Conservation (phyloP, 2,113 vertebrate genomes). For the Dromiciops gliroides region DNA sequence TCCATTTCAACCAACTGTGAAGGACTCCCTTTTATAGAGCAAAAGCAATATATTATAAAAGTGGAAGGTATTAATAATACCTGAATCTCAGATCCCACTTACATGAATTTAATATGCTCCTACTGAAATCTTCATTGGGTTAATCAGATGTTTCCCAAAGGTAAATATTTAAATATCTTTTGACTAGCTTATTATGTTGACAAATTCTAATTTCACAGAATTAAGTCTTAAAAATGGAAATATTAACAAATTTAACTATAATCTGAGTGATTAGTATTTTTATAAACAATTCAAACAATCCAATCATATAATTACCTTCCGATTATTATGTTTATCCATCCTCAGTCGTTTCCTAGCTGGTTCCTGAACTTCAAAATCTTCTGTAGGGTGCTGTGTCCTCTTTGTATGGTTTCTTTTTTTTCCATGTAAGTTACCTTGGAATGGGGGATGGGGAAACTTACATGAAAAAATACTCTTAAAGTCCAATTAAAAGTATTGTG, state of each 20-base stretch:
- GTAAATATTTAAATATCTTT: neutral
- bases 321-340: conserved; percentile 84
- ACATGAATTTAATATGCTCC: neutral
- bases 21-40: neutral
- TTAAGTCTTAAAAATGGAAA: conserved; percentile 61
- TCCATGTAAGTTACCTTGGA: conserved; percentile 85
- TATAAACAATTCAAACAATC: conserved; percentile 65
- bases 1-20: neutral
- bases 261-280: conserved; percentile 56
- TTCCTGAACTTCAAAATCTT: conserved; percentile 82
- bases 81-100: neutral
- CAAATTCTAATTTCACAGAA: neutral
- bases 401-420: conserved; percentile 86
- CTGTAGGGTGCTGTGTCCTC: conserved; percentile 82
- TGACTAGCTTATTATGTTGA: conserved; percentile 8
- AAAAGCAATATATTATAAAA: neutral
- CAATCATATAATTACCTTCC: conserved; percentile 83
- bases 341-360: conserved; percentile 86
- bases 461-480: conserved; percentile 79
- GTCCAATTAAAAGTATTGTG: conserved; percentile 68
- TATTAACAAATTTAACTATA: conserved; percentile 80
- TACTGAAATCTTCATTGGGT: neutral
- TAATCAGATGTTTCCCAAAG: neutral
- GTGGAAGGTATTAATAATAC: neutral
- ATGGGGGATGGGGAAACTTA: conserved; percentile 78